A percentile compares a stretch with the other conserved stretches of the same genome.
These are phyloP conservation scores for Eurytoma californica DNA, from an alignment of 2,888 invertebrate genomes.

Conservation along the genomic window DNA sequence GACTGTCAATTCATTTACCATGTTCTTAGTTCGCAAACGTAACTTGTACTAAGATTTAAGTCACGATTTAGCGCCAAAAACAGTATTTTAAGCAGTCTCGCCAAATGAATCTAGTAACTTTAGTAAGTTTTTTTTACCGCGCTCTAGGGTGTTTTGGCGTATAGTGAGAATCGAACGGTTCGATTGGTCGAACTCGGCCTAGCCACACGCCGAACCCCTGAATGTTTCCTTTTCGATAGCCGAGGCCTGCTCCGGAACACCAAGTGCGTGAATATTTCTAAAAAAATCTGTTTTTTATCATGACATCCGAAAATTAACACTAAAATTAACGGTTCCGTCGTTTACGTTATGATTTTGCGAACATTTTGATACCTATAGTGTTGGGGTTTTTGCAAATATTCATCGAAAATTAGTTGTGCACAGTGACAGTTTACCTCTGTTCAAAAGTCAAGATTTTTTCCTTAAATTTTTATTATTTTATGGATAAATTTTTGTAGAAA, in stretches of 20 bases:
- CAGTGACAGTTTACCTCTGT: slow-evolving; percentile 2
- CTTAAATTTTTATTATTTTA: not conserved
- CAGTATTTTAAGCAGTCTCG: not conserved
- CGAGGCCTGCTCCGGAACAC: slow-evolving; percentile 15
- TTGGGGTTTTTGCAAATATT: slow-evolving; percentile 13
- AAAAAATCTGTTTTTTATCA: slow-evolving; percentile 45
- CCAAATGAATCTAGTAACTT: slow-evolving; percentile 7
- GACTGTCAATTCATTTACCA: not conserved
- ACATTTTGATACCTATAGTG: slow-evolving; percentile 41
- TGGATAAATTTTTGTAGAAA: not conserved
- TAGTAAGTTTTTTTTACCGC: not conserved
- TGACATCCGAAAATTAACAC: slow-evolving; percentile 37
- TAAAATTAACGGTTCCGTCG: not conserved
- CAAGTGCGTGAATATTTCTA: slow-evolving; percentile 52
- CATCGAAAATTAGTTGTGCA: not conserved
- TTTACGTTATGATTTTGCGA: slow-evolving; percentile 4
- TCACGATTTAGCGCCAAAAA: slow-evolving; percentile 35
- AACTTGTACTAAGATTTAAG: not conserved
- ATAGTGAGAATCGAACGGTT: slow-evolving; percentile 18
- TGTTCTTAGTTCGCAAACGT: not conserved
- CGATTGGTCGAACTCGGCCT: slow-evolving; percentile 19
- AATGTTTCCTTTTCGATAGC: slow-evolving; percentile 47
- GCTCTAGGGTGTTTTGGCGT: slow-evolving; percentile 9
- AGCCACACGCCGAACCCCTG: slow-evolving; percentile 15
- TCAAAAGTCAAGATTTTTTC: not conserved